Base-by-base conservation (phyloP, 1,140 invertebrate species). In the Eupeodes corollae region DNA sequence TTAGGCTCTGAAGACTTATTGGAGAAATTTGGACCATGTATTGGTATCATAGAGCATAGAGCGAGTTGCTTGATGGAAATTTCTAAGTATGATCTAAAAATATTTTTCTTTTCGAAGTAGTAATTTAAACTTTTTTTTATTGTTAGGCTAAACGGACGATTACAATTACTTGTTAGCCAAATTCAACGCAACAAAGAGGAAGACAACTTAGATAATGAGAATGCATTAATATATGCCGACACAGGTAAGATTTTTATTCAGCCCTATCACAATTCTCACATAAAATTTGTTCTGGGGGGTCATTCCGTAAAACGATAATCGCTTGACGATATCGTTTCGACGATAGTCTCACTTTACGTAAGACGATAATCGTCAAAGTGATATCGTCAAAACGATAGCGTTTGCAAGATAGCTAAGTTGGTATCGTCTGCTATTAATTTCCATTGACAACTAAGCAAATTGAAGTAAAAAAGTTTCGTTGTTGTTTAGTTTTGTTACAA, bases 11-110 rank as follows among this genome's bases (percentile, higher is more conserved):
- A 57, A 15, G 57, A 67, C 10, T 35, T 68, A 6, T 51, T 57
- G 6, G 55, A 60, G 9, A 68, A 74, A 18, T 64, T 84, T 33
- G 68, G 70, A 31, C 73, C 79, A 6, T 72, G 77, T 40, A 63
- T 83, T 38, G 75, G 73, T 41, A 70, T 76, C n/a, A 75, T 83
- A 16, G 74, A 80, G 51, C 72, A 72, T 16, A 71, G 80, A 49
- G 58, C 77, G 48, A 58, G 56, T 8, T 63, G 78, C 16, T 59
- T 80, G 18, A 63, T 72, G 6, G 73, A 76, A 45, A 46, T 60
- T 6, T 45, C 63, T 14, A 61, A 62, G 63, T 67, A 43, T 59
- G 59, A 26, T 26, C 3, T 26, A 5, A 26, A 26, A 26, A 5
- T 26, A 26, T 15, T 33, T 12, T 3, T 15, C 26, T 3, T 38